A percentile compares a stretch with the other conserved stretches of the same genome.
Conservation (phyloP, 2,888 invertebrate species). For the Melanostoma mellinum region DNA sequence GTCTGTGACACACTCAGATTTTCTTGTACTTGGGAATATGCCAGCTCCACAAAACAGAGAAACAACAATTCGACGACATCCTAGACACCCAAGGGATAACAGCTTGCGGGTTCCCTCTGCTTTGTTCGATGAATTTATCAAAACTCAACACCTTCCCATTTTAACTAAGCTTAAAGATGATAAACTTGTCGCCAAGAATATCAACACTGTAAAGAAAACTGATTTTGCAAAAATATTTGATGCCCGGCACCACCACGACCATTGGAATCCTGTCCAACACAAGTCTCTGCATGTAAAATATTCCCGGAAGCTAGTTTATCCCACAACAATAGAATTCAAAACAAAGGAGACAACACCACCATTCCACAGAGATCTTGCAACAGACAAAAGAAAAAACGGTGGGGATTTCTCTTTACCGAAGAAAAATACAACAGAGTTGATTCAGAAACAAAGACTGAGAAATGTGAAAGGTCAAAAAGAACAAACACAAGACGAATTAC, state of each 20-base stretch:
- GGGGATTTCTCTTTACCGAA: slow-evolving; percentile 76
- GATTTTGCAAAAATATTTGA: slow-evolving; percentile 76
- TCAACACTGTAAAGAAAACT: slow-evolving; percentile 75
- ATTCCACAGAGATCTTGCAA: slow-evolving; percentile 77
- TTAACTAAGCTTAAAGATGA: slow-evolving; percentile 76
- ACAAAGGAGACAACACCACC: slow-evolving; percentile 31
- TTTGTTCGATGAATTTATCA: slow-evolving; percentile 75
- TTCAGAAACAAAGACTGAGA: slow-evolving; percentile 72
- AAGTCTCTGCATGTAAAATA: slow-evolving; percentile 79
- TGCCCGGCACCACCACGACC: slow-evolving; percentile 80
- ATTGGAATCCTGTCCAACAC: slow-evolving; percentile 78
- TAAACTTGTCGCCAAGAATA: slow-evolving; percentile 75
- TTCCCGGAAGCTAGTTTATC: slow-evolving; percentile 75
- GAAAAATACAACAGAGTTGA: slow-evolving; percentile 75
- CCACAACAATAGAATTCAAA: slow-evolving; percentile 74
- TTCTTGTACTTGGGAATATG: slow-evolving; percentile 78
- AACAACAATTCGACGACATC: slow-evolving; percentile 78
- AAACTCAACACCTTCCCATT: slow-evolving; percentile 74
- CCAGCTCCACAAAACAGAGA: slow-evolving; percentile 79
- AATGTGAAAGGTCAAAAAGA: not conserved
- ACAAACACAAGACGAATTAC: not conserved
- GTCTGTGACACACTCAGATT: slow-evolving; percentile 38
- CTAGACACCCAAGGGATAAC: slow-evolving; percentile 77
- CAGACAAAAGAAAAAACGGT: slow-evolving; percentile 75
- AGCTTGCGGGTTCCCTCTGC: slow-evolving; percentile 76